Percentiles rank a stretch among this genome's conserved stretches.
Evolutionary conservation across 2,888 invertebrate species (phyloP).

Genomic region (Epirrita christyi): DNA sequence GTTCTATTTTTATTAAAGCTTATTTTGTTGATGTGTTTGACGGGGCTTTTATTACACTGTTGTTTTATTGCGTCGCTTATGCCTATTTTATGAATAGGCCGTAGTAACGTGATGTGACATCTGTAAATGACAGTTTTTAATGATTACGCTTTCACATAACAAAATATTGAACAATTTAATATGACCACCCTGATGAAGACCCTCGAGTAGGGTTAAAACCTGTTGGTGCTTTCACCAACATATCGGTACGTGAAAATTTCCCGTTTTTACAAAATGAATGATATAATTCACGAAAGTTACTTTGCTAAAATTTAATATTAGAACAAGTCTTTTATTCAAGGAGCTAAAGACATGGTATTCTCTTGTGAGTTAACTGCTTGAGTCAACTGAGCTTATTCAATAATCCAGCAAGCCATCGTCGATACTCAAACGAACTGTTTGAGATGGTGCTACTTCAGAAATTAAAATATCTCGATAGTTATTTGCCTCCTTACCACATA

Average conservation of each 20-base stretch:
- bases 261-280: too few relatives aligned
- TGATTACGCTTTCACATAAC: too few relatives aligned
- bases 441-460: background rate
- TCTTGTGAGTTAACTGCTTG: conserved; percentile 12
- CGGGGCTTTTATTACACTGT: conserved; percentile 12
- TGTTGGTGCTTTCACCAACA: too few relatives aligned
- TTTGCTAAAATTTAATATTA: background rate
- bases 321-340: background rate
- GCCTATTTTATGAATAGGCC: background rate
- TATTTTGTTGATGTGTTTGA: background rate
- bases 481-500: too few relatives aligned
- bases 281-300: too few relatives aligned
- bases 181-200: too few relatives aligned
- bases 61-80: conserved; percentile 2
- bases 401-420: background rate
- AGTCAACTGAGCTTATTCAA: conserved; percentile 12
- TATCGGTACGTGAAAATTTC: too few relatives aligned
- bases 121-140: background rate
- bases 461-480: background rate
- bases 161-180: too few relatives aligned
- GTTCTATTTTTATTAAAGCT: conserved; percentile 7
- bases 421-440: conserved; percentile 3
- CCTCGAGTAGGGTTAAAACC: too few relatives aligned
- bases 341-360: background rate
- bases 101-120: background rate